Evolutionary conservation across 2,888 invertebrate species (phyloP), one percentile per base, ranked within the genome.

Genomic region (Bellardia pandia): DNA sequence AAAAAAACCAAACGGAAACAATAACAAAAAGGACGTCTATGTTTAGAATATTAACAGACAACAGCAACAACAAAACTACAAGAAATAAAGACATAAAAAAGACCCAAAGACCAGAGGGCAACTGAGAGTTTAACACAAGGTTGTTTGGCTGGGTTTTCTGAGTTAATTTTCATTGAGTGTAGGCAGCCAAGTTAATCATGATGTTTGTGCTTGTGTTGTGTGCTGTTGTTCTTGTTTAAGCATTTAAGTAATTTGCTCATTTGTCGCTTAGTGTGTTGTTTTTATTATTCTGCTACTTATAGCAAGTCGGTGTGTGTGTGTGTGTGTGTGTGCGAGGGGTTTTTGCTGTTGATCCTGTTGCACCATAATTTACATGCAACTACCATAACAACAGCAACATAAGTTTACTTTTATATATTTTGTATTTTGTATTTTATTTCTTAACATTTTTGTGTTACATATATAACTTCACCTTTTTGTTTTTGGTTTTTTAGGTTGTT

Each of bases 161-260:
- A 42, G 33, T 37, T 66, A 23, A 9, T 81, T 72, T 71, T 75
- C 37, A 69, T 79, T 69, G 48, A 71, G 58, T 76, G 75, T 68
- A 42, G 74, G 74, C 68, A 40, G n/a, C 23, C 33, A 7, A 64
- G n/a, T n/a, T 23, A 53, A 13, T 6, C 37, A 64, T 2, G 53
- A 40, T 76, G 13, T n/a, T 64, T 51, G 51, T 33, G 62, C 3
- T 75, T 81, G 78, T 88, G 86, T 88, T 81, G 82, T 85, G 78
- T 75, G 60, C 40, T 60, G 64, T 62, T 74, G 75, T 79, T 85
- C 53, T 85, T 86, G 84, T 80, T 84, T 64, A 81, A 85, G 77
- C 81, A 77, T 86, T 87, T 87, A 85, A 81, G 85, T 85, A 87
- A 87, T 87, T 87, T 87, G 87, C 85, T 84, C 76, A 83, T 84